phyloP scores from a whole-genome alignment of 64 coral and sea anemone species.

The Dendronephthya gigantea region DNA sequence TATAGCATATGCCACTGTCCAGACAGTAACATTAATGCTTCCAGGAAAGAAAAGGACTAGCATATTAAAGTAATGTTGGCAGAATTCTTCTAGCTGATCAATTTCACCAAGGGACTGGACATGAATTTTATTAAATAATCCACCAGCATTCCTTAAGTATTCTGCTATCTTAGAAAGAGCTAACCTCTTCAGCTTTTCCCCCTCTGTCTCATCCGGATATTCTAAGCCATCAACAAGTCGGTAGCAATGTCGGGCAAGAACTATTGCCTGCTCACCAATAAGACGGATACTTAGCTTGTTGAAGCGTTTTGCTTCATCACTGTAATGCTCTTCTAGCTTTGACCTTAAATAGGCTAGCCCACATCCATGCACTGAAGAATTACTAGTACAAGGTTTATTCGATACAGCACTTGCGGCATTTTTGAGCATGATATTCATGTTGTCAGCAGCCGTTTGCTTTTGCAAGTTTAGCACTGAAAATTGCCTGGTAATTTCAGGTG shows the following conservation, averaged over 20 bases:
- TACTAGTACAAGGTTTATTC: neutral
- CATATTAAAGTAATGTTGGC: neutral
- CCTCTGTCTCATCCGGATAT: neutral
- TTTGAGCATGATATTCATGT: neutral
- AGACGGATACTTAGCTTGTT: neutral
- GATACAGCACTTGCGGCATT: neutral
- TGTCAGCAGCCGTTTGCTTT: neutral
- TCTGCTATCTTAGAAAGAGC: neutral
- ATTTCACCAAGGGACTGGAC: neutral
- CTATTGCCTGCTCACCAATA: neutral
- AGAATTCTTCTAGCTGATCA: neutral
- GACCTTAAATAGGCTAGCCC: neutral
- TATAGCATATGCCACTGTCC: neutral
- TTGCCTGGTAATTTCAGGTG: neutral
- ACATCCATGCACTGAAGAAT: neutral
- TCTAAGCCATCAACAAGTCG: neutral
- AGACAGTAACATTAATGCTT: neutral
- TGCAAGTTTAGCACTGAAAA: neutral
- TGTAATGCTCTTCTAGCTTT: neutral
- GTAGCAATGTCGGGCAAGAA: neutral
- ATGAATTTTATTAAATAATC: neutral
- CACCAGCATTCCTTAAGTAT: neutral
- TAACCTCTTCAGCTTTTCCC: neutral
- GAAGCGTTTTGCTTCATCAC: neutral
- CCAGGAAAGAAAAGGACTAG: neutral